A percentile compares a stretch with the other conserved stretches of the same genome.
Conservation (phyloP, 2,888 invertebrate species). For the Drosophila neonasuta region DNA sequence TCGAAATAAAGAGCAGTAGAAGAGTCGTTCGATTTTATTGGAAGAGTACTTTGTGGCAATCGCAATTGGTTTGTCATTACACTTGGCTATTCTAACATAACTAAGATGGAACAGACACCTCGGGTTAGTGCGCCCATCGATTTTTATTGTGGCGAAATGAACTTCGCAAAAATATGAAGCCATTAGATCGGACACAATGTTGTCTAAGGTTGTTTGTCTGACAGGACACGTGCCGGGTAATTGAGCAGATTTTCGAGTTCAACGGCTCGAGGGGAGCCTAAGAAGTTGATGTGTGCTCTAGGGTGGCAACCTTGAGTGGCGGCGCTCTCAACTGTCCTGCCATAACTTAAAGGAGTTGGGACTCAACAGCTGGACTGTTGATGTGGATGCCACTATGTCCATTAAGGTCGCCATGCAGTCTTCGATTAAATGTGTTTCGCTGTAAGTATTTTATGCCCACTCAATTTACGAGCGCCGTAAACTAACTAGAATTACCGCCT, state of each 20-base stretch:
- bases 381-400: slow-evolving; percentile 19
- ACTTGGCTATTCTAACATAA: slow-evolving; percentile 5
- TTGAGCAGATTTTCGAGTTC: slow-evolving; percentile 42
- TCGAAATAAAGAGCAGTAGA: slow-evolving; percentile 4
- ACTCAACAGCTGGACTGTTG: slow-evolving; percentile 25
- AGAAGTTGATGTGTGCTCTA: slow-evolving; percentile 34
- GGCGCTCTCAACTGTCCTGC: background rate
- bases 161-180: slow-evolving; percentile 51
- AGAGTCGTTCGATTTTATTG: slow-evolving; percentile 16
- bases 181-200: slow-evolving; percentile 55
- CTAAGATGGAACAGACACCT: slow-evolving; percentile 29
- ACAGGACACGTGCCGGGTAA: slow-evolving; percentile 56
- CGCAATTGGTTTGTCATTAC: slow-evolving; percentile 39
- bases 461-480: slow-evolving; percentile 66
- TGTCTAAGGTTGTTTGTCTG: slow-evolving; percentile 33
- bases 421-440: slow-evolving; percentile 61
- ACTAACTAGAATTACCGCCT: slow-evolving; percentile 56
- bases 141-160: slow-evolving; percentile 50
- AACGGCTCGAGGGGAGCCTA: slow-evolving; percentile 8
- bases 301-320: slow-evolving; percentile 30
- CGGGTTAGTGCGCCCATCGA: slow-evolving; percentile 34
- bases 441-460: slow-evolving; percentile 63
- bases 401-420: slow-evolving; percentile 48
- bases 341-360: slow-evolving; percentile 28
- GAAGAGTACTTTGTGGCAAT: background rate